Base-by-base conservation (phyloP, 2,797 vertebrate species). In the Aquila chrysaetos region DNA sequence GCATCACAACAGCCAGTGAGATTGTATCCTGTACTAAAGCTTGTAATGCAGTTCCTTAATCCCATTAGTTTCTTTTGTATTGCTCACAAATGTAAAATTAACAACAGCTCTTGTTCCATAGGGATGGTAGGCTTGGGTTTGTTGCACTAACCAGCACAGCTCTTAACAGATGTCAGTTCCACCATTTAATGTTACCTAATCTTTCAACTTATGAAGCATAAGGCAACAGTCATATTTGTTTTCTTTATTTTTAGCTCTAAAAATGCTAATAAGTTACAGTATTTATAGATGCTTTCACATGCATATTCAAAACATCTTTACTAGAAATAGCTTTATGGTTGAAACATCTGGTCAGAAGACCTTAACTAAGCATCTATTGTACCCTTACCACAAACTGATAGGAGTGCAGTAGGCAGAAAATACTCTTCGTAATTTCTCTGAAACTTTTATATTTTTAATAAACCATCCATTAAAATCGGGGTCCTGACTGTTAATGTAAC, bases 231-330 rank as follows among this genome's bases (percentile, higher is more conserved):
- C 54, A 18, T 59, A 49, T 43, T 89, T 79, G 35, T 76, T 94
- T 92, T 63, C 59, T 85, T 94, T 93, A 83, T 82, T 96, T 96
- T 97, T 83, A 87, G 53, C n/a, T 85, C 41, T 69, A 83, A 90
- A 79, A 80, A 80, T 82, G 48, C 11, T 60, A 93, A 77, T 86
- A 88, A 82, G 24, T 37, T 43, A 35, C 51, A 65, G 41, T 90
- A 85, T 91, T 94, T 94, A 63, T 87, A 85, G 67, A 70, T 75
- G 35, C 24, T 90, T 94, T 89, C 72, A 83, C 20, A 81, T 65
- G 33, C 60, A 85, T 92, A 91, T 92, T 93, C 68, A 93, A 78
- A 96, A 65, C 25, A 27, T 33, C 33, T 77, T 61, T 77, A 83
- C 81, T 89, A 67, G 64, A 91, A 96, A 93, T 68, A 91, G 57